Evolutionary conservation across 1,140 invertebrate genomes (phyloP).

Genomic region (Parapsyche elsis): DNA sequence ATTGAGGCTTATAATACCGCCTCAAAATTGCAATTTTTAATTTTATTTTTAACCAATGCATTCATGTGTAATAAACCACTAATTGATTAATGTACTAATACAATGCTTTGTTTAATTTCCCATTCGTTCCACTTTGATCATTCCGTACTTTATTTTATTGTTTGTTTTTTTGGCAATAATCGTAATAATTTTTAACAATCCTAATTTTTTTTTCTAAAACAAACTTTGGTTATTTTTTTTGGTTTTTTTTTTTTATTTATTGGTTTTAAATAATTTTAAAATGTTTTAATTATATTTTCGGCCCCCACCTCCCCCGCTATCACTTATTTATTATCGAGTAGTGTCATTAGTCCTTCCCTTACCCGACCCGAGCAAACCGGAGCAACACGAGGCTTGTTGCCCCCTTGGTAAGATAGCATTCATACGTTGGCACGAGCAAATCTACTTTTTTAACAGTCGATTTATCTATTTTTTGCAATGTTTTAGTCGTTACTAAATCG

Average conservation of each 20-base stretch:
- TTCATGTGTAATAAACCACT: conserved; percentile 51
- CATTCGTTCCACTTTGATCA: conserved; percentile 45
- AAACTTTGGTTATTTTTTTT: conserved; percentile 31
- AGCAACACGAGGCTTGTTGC: conserved; percentile 89
- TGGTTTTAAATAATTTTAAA: not conserved
- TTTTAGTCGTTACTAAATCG: too few species aligned
- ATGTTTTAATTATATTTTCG: conserved; percentile 5
- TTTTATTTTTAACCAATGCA: conserved; percentile 52
- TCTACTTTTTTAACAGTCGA: too few species aligned
- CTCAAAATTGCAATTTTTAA: conserved; percentile 35
- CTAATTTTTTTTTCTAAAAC: conserved; percentile 33
- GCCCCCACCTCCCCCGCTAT: not conserved
- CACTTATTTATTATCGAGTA: conserved; percentile 59
- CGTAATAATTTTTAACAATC: not conserved
- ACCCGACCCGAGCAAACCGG: conserved; percentile 84
- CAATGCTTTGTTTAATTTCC: conserved; percentile 53
- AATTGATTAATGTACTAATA: conserved; percentile 53
- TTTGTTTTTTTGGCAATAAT: conserved; percentile 35
- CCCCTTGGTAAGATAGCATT: conserved; percentile 75
- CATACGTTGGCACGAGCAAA: conserved; percentile 6
- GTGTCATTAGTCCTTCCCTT: conserved; percentile 81
- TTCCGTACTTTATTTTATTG: conserved; percentile 38
- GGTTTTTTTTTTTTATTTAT: conserved; percentile 20
- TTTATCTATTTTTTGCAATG: too few species aligned
- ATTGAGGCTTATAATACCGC: conserved; percentile 5